Evolutionary conservation across 30 jellyfish, hydroid and myxozoan species (phyloP).

Genomic region (Hydractinia symbiolongicarpus): DNA sequence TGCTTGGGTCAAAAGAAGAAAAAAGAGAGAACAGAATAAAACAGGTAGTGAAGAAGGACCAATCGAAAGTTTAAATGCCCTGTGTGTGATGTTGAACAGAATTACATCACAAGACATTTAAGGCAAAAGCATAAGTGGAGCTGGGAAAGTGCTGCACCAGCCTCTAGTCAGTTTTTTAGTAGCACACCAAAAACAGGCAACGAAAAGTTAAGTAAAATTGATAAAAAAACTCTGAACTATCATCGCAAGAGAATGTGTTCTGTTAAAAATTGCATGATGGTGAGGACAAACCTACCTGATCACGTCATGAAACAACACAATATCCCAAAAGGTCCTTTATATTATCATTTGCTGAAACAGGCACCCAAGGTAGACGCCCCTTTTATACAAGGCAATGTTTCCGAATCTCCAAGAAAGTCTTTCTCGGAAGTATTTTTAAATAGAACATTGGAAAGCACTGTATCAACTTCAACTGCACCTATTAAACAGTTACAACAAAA

Average conservation of each 20-base stretch:
- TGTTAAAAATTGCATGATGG: not conserved
- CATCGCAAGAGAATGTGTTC: not conserved
- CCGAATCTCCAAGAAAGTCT: not conserved
- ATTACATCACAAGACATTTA: not conserved
- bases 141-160: constrained; percentile 3
- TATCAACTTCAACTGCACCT: not conserved
- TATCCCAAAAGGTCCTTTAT: not conserved
- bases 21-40: too few relatives aligned
- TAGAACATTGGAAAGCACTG: not conserved
- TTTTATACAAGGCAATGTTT: not conserved
- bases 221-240: not conserved
- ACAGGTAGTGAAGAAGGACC: too few relatives aligned
- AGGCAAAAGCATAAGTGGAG: constrained; percentile 4
- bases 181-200: not conserved
- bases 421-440: not conserved
- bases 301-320: not conserved
- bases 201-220: too few relatives aligned
- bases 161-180: not conserved
- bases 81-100: not conserved
- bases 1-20: too few relatives aligned
- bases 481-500: not conserved
- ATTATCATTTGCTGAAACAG: not conserved
- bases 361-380: too few relatives aligned
- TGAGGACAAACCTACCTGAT: not conserved
- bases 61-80: not conserved